Percentiles rank a stretch among this genome's conserved stretches.
phyloP scores from a whole-genome alignment of 2,888 invertebrate species.

The Acholoe squamosa region DNA sequence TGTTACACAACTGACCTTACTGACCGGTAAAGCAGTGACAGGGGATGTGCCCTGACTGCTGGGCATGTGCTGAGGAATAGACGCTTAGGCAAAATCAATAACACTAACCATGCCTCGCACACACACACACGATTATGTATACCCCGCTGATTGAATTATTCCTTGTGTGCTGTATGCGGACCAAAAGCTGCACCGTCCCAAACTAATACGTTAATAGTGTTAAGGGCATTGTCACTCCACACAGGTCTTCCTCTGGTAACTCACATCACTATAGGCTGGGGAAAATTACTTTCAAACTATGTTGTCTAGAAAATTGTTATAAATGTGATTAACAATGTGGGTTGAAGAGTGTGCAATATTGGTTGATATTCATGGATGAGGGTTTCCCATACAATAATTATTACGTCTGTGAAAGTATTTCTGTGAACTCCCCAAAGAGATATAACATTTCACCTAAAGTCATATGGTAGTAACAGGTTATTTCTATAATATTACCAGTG shows the following conservation, averaged over 20 bases:
- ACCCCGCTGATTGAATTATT: background rate
- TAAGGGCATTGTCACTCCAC: background rate
- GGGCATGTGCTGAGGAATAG: background rate
- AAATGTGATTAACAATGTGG: too few species aligned
- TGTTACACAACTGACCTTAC: background rate
- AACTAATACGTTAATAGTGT: conserved; percentile 2
- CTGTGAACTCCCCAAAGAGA: too few species aligned
- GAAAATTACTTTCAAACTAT: too few species aligned
- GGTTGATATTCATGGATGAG: too few species aligned
- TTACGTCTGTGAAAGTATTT: too few species aligned
- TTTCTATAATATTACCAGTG: too few species aligned
- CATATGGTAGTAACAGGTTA: too few species aligned
- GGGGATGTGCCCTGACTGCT: background rate
- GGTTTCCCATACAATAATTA: too few species aligned
- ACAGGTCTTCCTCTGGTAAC: background rate
- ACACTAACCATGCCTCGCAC: background rate
- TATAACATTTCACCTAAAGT: too few species aligned
- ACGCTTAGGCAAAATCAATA: background rate
- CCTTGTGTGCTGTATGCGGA: background rate
- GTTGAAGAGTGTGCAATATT: too few species aligned
- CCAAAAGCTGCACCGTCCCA: background rate
- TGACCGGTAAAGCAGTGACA: background rate
- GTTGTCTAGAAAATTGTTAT: too few species aligned
- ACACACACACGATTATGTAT: background rate
- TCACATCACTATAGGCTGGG: too few species aligned